These are phyloP conservation scores for Chionoecetes opilio DNA, from an alignment of 1,140 invertebrate species.

Conservation along the genomic window DNA sequence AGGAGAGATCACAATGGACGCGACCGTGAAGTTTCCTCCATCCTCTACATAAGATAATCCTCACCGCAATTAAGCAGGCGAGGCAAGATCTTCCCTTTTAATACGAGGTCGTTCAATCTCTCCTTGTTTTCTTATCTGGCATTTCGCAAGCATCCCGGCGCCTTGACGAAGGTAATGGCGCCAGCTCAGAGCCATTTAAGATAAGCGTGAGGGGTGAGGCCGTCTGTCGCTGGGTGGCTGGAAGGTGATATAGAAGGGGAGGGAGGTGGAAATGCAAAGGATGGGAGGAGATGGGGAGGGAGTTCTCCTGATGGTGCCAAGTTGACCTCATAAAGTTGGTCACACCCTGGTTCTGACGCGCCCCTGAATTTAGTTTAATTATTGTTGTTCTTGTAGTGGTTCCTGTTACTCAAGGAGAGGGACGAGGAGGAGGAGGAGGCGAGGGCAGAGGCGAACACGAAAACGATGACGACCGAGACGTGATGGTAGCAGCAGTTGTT, in stretches of 20 bases:
- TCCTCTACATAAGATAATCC: too few species aligned
- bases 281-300: background rate
- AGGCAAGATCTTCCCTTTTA: background rate
- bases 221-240: background rate
- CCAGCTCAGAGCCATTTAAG: constrained; percentile 12
- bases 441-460: background rate
- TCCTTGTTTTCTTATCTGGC: constrained; percentile 5
- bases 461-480: too few species aligned
- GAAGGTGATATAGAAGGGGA: background rate
- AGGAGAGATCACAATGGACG: too few species aligned
- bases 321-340: too few species aligned
- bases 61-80: too few species aligned
- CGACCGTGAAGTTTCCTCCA: too few species aligned
- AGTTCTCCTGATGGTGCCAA: too few species aligned
- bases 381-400: too few species aligned
- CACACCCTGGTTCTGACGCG: too few species aligned
- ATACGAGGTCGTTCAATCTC: background rate
- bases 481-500: too few species aligned
- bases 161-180: background rate
- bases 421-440: background rate
- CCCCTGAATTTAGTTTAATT: too few species aligned
- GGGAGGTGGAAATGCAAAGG: background rate
- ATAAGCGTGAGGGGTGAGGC: constrained; percentile 15
- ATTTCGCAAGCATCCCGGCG: background rate
- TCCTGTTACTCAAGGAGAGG: background rate